A percentile compares a stretch with the other conserved stretches of the same genome.
phyloP scores from a whole-genome alignment of 2,888 invertebrate genomes.

The Nysson spinosus region DNA sequence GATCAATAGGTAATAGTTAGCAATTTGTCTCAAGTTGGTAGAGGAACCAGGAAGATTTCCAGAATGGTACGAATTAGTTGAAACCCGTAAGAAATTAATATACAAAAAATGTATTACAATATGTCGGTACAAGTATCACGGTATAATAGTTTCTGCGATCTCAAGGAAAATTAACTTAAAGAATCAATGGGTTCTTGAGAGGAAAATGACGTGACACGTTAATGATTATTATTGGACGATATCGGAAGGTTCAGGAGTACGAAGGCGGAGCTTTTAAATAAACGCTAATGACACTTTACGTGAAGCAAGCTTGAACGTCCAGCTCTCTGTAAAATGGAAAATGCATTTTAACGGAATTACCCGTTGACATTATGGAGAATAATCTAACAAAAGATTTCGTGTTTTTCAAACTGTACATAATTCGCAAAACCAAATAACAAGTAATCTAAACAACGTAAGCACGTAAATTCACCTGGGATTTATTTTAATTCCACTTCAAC shows the following conservation, averaged over 20 bases:
- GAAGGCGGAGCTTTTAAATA: neutral
- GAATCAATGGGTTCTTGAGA: neutral
- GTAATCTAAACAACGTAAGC: no score
- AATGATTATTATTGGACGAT: neutral
- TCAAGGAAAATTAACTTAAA: neutral
- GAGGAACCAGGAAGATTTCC: neutral
- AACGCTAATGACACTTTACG: conserved; percentile 4
- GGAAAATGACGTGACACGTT: neutral
- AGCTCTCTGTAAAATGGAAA: neutral
- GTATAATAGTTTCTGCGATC: no score
- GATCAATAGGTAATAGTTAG: neutral
- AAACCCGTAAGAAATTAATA: no score
- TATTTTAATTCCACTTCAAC: no score
- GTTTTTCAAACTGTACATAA: no score
- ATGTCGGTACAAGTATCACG: neutral
- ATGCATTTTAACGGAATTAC: conserved; percentile 13
- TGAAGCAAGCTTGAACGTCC: neutral
- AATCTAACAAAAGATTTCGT: no score
- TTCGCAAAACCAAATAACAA: no score
- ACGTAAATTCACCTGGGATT: no score
- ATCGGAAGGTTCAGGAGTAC: neutral
- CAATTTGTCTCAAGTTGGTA: neutral
- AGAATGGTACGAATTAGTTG: neutral
- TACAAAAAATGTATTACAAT: no score
- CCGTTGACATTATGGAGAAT: neutral